These are phyloP conservation scores for Pygocentrus nattereri DNA, from an alignment of 2,797 vertebrate species.

Conservation along the genomic window DNA sequence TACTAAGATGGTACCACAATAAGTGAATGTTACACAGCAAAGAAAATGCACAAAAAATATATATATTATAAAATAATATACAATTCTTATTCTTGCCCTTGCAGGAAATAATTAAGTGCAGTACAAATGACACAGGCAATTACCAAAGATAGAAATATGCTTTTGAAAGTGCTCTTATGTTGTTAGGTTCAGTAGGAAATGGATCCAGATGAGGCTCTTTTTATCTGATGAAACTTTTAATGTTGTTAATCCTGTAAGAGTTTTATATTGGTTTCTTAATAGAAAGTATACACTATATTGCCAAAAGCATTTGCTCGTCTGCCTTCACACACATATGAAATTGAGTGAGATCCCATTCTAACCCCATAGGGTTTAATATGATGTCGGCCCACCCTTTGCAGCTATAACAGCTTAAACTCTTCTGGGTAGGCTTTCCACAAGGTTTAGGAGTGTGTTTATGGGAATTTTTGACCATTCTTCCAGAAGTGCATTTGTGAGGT, in stretches of 20 bases:
- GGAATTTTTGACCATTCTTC: too few species aligned
- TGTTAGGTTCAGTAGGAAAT: conserved; percentile 7
- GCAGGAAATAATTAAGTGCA: background rate
- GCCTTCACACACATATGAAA: too few species aligned
- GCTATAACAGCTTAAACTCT: too few species aligned
- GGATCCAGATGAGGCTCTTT: background rate
- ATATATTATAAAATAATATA: too few species aligned
- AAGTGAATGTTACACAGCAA: too few species aligned
- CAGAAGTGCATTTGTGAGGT: too few species aligned
- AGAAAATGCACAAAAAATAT: background rate
- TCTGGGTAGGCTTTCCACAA: too few species aligned
- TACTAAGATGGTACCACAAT: background rate
- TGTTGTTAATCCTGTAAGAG: background rate
- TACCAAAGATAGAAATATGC: background rate
- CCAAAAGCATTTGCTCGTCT: too few species aligned
- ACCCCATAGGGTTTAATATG: too few species aligned
- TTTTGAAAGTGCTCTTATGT: background rate
- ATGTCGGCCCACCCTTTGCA: too few species aligned
- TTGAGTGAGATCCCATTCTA: too few species aligned
- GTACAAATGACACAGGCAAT: background rate
- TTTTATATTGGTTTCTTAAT: background rate
- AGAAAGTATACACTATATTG: background rate
- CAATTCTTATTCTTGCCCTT: background rate
- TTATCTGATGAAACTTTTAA: conserved; percentile 17
- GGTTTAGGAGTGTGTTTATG: too few species aligned